Evolutionary conservation across 2,888 invertebrate species (phyloP), one percentile per base, ranked within the genome.

Genomic region (Heterodera filipjevi): DNA sequence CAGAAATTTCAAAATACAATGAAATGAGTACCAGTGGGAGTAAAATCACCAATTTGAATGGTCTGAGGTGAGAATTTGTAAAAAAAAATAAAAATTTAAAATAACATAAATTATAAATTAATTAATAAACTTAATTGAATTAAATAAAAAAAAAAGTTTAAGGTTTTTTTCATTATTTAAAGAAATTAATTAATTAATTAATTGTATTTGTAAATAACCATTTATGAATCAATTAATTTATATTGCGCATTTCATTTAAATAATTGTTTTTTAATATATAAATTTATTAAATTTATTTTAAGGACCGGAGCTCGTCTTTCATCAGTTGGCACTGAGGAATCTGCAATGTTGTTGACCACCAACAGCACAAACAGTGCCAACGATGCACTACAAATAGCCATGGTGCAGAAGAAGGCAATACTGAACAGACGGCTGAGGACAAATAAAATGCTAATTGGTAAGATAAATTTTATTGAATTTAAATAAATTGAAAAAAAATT

Each of bases 371-470:
- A 32, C n/a, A 32, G 53, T 78, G 27, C 59, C 35, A 64, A 73
- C 35, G 75, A 68, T 22, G 75, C 27, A 27, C 30, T 75, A 30
- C 66, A 75, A 27, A 19, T 75, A 3, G 72, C 73, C 59, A 70
- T 72, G n/a, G 88, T 88, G 30, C 87, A 87, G 72, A 80, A 87
- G 33, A 83, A 84, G 66, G 77, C 78, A 35, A 84, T 86, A 0
- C 75, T 87, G 76, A 94, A 94, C 87, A 92, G 96, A 78, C 96
- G 96, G 89, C 92, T 94, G 77, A 92, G 95, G 71, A 98, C 97
- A 12, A 98, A 98, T 90, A 93, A 95, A 83, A 99, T 99, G 98
- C 91, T 99, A 79, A 96, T 99, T 80, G 81, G 95, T 75, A 66
- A 8, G 49, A 71, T 22, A 27, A 44, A 46, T 70, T 39, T 39